Base-by-base conservation (phyloP, 2,113 vertebrate genomes). In the Cettia cetti region DNA sequence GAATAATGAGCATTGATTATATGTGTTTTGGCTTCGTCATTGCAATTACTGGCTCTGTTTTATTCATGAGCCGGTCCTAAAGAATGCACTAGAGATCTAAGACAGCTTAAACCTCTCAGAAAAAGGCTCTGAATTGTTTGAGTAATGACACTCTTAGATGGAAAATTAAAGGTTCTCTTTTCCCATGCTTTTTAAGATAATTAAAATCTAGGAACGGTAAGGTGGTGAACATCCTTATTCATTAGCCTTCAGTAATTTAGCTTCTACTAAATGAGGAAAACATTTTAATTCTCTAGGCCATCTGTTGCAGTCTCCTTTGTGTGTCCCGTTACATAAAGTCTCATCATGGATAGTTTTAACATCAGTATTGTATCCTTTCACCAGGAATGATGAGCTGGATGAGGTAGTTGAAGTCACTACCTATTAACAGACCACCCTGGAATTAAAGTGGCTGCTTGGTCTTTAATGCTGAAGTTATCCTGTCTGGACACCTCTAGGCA, bases 221-320 rank as follows among this genome's bases (percentile, higher is more conserved):
- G 95, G 93, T 95, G 66, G 80, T 71, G 74, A 95, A 81, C 87
- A 93, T 97, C 93, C 96, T 95, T 95, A 95, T 95, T 96, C 91
- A 94, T 96, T 96, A 96, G 85, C 86, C 86, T 87, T 97, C 89
- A 88, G 91, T 97, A 97, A 97, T 92, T 96, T 97, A 95, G 92
- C 95, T 96, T 95, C 86, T 66, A 60, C 93, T 93, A 71, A 72
- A 95, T 94, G 92, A 97, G 95, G 91, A 89, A 97, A 95, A 94
- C 60, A 82, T 69, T 85, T 93, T 95, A 97, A 96, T 89, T 96
- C 89, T 94, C 85, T 59, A 44, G 93, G 86, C 95, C 97, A 98
- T 97, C 97, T 98, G 96, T 97, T 96, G 89, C 87, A 92, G 78
- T 86, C 63, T 92, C 80, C 71, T 71, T 70, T 79, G 39, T 33